phyloP scores from a whole-genome alignment of 2,113 vertebrate genomes.

The Nematolebias whitei region DNA sequence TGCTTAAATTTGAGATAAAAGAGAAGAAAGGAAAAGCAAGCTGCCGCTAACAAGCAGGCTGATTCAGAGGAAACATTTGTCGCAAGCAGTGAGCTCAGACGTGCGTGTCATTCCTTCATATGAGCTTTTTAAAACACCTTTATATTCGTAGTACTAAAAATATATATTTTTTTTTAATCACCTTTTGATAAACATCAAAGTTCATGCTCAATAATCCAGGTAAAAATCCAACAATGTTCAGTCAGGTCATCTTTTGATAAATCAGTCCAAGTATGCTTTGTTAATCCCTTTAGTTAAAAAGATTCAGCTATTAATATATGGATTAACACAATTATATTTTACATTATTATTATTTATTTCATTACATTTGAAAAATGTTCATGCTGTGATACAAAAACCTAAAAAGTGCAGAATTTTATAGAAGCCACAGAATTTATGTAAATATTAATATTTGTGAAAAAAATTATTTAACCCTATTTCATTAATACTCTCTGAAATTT shows the following conservation, averaged over 20 bases:
- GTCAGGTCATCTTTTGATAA: not conserved
- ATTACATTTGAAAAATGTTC: too few species aligned
- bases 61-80: slow-evolving; percentile 48
- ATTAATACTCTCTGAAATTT: not conserved
- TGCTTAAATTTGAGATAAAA: slow-evolving; percentile 55
- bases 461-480: not conserved
- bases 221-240: slow-evolving; percentile 44
- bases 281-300: slow-evolving; percentile 1
- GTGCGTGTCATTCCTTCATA: slow-evolving; percentile 62
- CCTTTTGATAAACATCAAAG: too few species aligned
- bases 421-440: not conserved
- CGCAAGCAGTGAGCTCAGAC: slow-evolving; percentile 17
- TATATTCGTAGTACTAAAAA: too few species aligned
- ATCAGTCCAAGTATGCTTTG: not conserved
- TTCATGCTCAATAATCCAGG: too few species aligned
- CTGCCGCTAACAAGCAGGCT: slow-evolving; percentile 57
- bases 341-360: too few species aligned
- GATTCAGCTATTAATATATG: too few species aligned
- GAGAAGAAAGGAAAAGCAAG: slow-evolving; percentile 16
- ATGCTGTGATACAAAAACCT: too few species aligned
- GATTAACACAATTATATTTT: too few species aligned
- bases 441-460: not conserved
- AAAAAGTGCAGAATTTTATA: too few species aligned
- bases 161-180: too few species aligned
- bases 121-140: slow-evolving; percentile 71